phyloP scores from a whole-genome alignment of 2,797 vertebrate genomes.

The Pristis pectinata region DNA sequence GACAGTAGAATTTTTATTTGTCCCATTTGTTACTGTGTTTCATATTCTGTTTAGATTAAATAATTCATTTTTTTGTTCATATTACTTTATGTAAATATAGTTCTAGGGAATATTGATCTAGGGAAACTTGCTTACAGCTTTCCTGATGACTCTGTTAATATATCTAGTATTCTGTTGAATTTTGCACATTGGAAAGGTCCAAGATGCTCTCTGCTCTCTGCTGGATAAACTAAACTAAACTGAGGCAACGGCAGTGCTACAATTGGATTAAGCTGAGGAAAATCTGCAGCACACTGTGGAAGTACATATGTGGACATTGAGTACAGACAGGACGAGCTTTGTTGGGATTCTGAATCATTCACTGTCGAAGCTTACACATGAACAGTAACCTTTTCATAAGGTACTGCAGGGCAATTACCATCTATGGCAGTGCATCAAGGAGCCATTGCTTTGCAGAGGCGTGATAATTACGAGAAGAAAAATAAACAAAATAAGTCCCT shows the following conservation, averaged over 20 bases:
- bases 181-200: background rate
- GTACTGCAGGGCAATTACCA: background rate
- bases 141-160: background rate
- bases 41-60: background rate
- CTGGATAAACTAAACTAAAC: background rate
- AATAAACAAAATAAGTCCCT: background rate
- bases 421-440: background rate
- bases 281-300: background rate
- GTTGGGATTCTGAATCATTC: background rate
- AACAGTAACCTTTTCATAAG: background rate
- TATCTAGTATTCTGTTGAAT: background rate
- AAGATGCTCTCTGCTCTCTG: background rate
- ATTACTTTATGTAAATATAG: background rate
- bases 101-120: background rate
- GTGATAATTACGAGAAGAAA: background rate
- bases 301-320: background rate
- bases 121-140: background rate
- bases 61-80: background rate
- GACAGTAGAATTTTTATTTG: background rate
- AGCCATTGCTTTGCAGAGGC: background rate
- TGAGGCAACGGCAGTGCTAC: background rate
- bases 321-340: background rate
- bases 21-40: background rate
- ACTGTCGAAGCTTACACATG: background rate
- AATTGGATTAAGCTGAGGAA: background rate